Conservation (phyloP, 2,113 vertebrate genomes). For the Oxyruncus cristatus region DNA sequence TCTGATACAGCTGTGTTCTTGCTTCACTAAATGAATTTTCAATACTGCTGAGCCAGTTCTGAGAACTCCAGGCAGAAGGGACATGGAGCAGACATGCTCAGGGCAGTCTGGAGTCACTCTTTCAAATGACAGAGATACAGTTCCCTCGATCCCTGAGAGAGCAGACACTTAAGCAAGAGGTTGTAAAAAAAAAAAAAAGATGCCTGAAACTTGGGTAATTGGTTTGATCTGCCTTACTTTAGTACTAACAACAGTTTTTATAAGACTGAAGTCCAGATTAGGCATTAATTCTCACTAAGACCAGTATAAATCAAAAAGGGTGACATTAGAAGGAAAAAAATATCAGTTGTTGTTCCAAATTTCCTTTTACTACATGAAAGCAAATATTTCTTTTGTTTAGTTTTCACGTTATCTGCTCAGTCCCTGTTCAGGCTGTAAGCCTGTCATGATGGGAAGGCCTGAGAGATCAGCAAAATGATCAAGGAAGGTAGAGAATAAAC, state of each 20-base stretch:
- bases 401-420: rapidly evolving
- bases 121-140: background rate
- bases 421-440: background rate
- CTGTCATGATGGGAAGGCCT: background rate
- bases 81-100: background rate
- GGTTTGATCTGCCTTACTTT: background rate
- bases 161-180: background rate
- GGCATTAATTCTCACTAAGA: background rate
- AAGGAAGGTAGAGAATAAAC: background rate
- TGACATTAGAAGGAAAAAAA: background rate
- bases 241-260: rapidly evolving
- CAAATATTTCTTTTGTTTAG: background rate
- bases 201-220: background rate
- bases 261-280: background rate
- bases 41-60: background rate
- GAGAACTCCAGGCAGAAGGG: background rate
- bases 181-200: background rate
- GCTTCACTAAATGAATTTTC: background rate
- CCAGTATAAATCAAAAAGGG: background rate
- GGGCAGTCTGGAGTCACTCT: background rate
- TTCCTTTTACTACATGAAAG: background rate
- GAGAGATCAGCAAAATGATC: background rate
- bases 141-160: background rate
- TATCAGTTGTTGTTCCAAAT: background rate
- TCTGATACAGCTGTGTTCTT: background rate